Conservation (phyloP, 2,888 invertebrate genomes). For the Trypoxylon attenuatum region DNA sequence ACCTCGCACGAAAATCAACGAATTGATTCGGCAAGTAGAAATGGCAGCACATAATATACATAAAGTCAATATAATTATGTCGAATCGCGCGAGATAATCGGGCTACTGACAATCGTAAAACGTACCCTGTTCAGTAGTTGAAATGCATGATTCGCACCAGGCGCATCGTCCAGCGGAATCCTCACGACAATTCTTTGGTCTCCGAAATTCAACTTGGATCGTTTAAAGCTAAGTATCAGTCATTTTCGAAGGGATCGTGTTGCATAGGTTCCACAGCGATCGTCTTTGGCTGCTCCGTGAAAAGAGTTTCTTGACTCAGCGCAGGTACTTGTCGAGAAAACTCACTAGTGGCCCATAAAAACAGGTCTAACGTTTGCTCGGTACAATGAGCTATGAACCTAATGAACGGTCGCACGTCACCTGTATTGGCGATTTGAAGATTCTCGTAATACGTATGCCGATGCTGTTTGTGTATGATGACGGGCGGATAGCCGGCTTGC, state of each 20-base stretch:
- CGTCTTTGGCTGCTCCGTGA: conserved; percentile 56
- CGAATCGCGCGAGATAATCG: background rate
- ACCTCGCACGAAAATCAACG: background rate
- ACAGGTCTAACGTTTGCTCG: conserved; percentile 90
- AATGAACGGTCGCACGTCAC: conserved; percentile 96
- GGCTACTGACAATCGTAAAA: too few relatives aligned
- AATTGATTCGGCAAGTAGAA: background rate
- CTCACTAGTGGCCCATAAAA: conserved; percentile 88
- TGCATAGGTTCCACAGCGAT: conserved; percentile 59
- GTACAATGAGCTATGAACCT: conserved; percentile 96
- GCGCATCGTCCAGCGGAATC: too few relatives aligned
- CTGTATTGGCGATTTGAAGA: conserved; percentile 92
- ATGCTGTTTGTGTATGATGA: conserved; percentile 93
- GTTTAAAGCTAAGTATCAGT: conserved; percentile 29
- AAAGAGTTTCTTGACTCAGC: conserved; percentile 74
- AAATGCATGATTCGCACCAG: too few relatives aligned
- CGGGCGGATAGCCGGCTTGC: conserved; percentile 96
- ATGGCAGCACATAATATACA: background rate
- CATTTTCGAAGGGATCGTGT: conserved; percentile 60
- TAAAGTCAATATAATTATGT: background rate
- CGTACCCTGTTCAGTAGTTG: too few relatives aligned
- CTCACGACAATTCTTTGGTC: conserved; percentile 36
- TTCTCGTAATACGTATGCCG: conserved; percentile 90
- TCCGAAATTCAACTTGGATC: conserved; percentile 30
- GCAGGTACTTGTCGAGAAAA: conserved; percentile 82